Base-by-base conservation (phyloP, 2,888 invertebrate genomes). In the Patella pellucida region DNA sequence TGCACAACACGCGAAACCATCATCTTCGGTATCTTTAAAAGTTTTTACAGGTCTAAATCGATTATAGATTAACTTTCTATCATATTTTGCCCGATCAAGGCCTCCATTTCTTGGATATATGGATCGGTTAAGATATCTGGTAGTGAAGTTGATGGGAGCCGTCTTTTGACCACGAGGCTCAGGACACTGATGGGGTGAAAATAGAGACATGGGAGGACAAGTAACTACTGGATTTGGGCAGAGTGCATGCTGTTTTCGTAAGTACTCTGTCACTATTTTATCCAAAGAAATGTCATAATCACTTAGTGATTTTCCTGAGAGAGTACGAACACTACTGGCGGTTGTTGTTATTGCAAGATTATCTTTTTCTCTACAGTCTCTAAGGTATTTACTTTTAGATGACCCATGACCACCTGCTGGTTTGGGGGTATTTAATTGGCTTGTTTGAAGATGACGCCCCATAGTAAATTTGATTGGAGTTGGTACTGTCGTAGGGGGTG, bases 161-260 rank as follows among this genome's bases (percentile, higher is more conserved):
- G 93, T 92, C 84, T 93, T 93, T 84, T 93, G 93, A 73, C 94
- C 94, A 85, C 94, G 94, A 0, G 95, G 95, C 91, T 96, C 96
- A 0, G 99, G 99, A 91, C 99, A 99, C 87, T 96, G 96, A 92
- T 99, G 99, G 0, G 98, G 98, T 82, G 96, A 96, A 89, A 97
- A 96, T 56, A 99, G 92, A 14, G 90, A 90, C 87, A 99, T 99
- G 89, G 97, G 96, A 0, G 99, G 98, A 91, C 98, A 99, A 0
- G 97, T 98, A 52, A 96, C 96, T 92, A 99, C 97, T 0, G 99
- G 99, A 92, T 98, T 97, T 92, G 96, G 96, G 92, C 99, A 99
- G 11, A 97, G 92, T n/a, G 98, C 95, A 92, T 99, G 99, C 91
- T 99, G 99, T 92, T 97, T 97, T 85, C 97, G 95, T 73, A 99